Conservation (phyloP, 2,888 invertebrate genomes). For the Chironomus riparius region DNA sequence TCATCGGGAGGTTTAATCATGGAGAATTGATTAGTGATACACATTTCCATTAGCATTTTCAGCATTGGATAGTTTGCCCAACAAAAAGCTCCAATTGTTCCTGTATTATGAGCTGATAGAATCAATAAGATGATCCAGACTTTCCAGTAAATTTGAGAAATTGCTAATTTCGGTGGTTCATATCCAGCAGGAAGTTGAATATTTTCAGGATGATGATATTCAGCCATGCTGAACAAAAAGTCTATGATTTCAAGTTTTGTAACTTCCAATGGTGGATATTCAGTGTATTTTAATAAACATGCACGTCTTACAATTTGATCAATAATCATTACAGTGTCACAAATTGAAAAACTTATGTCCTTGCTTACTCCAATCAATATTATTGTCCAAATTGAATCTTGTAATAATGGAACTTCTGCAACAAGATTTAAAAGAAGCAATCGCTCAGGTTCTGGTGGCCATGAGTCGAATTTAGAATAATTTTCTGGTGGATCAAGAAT, state of each 20-base stretch:
- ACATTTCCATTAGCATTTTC: constrained; percentile 87
- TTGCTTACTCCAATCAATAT: constrained; percentile 65
- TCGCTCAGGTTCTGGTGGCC: constrained; percentile 88
- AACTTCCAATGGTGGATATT: constrained; percentile 60
- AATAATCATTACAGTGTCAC: constrained; percentile 77
- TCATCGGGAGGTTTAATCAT: constrained; percentile 52
- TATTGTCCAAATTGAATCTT: constrained; percentile 73
- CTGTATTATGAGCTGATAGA: constrained; percentile 86
- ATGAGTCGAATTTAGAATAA: constrained; percentile 75
- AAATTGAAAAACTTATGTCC: constrained; percentile 70
- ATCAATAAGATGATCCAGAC: constrained; percentile 82
- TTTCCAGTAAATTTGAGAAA: constrained; percentile 91
- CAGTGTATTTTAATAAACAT: constrained; percentile 64
- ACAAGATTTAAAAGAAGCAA: constrained; percentile 67
- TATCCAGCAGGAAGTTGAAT: constrained; percentile 77
- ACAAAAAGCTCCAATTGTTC: constrained; percentile 72
- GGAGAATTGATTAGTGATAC: constrained; percentile 70
- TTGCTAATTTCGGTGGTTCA: constrained; percentile 76
- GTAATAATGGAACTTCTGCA: constrained; percentile 79
- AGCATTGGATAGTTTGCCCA: constrained; percentile 89
- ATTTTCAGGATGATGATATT: constrained; percentile 88
- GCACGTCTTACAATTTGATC: constrained; percentile 79
- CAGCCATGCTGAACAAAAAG: constrained; percentile 79
- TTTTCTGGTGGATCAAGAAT: constrained; percentile 68
- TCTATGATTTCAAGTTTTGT: constrained; percentile 81